Base-by-base conservation (phyloP, 2,797 vertebrate genomes). In the Discoglossus pictus region DNA sequence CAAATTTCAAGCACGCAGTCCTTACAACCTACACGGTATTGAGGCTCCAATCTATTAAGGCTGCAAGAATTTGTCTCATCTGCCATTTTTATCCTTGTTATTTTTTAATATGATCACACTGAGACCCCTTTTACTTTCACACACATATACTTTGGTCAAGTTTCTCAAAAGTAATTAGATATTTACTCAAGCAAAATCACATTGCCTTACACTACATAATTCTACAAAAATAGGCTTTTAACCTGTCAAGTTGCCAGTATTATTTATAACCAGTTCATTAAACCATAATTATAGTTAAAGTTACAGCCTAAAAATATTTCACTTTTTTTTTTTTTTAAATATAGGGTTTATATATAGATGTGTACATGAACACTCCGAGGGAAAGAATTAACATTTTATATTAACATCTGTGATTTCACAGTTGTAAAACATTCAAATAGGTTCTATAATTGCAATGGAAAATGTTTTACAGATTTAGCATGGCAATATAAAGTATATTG, bases 401-500 rank as follows among this genome's bases (percentile, higher is more conserved):
- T 58, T 39, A 58, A 48, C 38, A 59, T 52, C 20, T 38, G 61
- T 53, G 55, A 46, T 59, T 43, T 59, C 46, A 59, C 44, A 25
- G 61, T 47, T 34, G 35, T 71, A 51, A 71, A 65, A 58, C 61
- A 51, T 44, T 51, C 58, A 58, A 64, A 58, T 43, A 43, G 23
- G 21, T 59, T 64, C 65, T 65, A 58, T 40, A 59, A 52, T 61
- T 53, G 13, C 15, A 46, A 52, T 65, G 68, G 53, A 71, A 71
- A 68, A 56, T 64, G 34, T 53, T 36, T 21, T 42, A 39, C 24
- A 8, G 7, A 21, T 58, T 51, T 51, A 38, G 24, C 25, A 46
- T 21, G 43, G 58, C 51, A 47, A 62, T 62, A 55, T 21, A 64
- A 35, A 6, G 23, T 58, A 50, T 47, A 64, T 58, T 63, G 48